Base-by-base conservation (phyloP, 2,797 vertebrate genomes). In the Schizopygopsis malacanthus region DNA sequence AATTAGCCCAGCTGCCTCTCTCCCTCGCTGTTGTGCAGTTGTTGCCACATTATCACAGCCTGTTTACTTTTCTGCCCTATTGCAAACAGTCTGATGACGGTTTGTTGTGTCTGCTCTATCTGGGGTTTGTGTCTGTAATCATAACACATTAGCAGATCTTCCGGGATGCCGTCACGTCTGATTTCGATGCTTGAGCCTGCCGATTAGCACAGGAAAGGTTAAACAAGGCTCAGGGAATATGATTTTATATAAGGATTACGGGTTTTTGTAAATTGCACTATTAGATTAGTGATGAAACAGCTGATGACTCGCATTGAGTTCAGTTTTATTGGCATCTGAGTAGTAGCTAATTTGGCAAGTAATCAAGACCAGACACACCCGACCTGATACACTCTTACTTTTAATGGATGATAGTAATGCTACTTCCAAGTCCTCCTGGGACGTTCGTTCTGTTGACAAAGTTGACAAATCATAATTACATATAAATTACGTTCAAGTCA, bases 61-160 rank as follows among this genome's bases (percentile, higher is more conserved):
- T 93, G 94, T 93, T 93, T 90, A 92, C 93, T 90, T 90, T 92
- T 89, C 90, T 88, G 89, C 91, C 90, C 93, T 22, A 65, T 90
- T 91, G 93, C 91, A 94, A 93, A 92, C 91, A 92, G 94, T 94
- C 94, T 94, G 94, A 94, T 92, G 91, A 90, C 2, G 47, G 70
- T 84, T 84, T 87, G 86, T 79, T 75, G 70, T 87, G 86, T 87
- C 82, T 81, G 77, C 69, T 65, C 71, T 54, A 77, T 69, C 75
- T 79, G 47, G 45, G 54, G 56, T 87, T 83, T 47, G 59, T 47
- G 65, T 47, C 59, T 73, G 69, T 59, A 84, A 75, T 87, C 77
- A 84, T 73, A 87, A 87, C 61, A 84, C 77, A 87, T 76, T 87
- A 87, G 79, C 50, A 85, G 77, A 72, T 79, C 77, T 85, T 71